Evolutionary conservation across 1,140 invertebrate genomes (phyloP).

Genomic region (Oncopeltus fasciatus): DNA sequence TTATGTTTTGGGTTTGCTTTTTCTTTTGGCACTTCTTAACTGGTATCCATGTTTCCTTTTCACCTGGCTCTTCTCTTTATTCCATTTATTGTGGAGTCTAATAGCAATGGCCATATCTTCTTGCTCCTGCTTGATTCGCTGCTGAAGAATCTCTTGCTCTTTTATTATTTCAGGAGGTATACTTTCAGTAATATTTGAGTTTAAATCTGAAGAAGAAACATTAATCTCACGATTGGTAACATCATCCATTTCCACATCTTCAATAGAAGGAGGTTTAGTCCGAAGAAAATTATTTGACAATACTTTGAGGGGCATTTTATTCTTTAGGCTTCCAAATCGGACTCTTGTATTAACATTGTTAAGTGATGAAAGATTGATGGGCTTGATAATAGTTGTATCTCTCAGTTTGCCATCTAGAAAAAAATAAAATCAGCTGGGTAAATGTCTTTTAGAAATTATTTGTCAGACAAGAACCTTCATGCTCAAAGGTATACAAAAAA

Average conservation of each 20-base stretch:
- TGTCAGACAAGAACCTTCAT: no score
- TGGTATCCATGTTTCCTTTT: conserved; percentile 9
- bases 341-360: not conserved
- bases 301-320: conserved; percentile 13
- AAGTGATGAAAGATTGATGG: conserved; percentile 1
- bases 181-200: not conserved
- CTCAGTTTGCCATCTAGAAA: conserved; percentile 12
- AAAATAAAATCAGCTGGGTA: no score
- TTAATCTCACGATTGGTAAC: not conserved
- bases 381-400: conserved; percentile 12
- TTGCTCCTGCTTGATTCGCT: conserved; percentile 28
- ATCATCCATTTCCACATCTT: not conserved
- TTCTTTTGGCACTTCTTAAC: conserved; percentile 7
- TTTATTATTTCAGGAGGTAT: not conserved
- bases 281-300: conserved; percentile 13
- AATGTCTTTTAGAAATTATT: no score
- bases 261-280: not conserved
- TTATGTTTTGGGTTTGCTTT: not conserved
- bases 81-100: conserved; percentile 11
- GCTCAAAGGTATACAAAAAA: no score
- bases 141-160: conserved; percentile 22
- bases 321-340: not conserved
- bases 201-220: not conserved
- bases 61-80: not conserved
- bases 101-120: conserved; percentile 8